phyloP scores from a whole-genome alignment of 2,113 vertebrate genomes.

The Mesoclemmys tuberculata region DNA sequence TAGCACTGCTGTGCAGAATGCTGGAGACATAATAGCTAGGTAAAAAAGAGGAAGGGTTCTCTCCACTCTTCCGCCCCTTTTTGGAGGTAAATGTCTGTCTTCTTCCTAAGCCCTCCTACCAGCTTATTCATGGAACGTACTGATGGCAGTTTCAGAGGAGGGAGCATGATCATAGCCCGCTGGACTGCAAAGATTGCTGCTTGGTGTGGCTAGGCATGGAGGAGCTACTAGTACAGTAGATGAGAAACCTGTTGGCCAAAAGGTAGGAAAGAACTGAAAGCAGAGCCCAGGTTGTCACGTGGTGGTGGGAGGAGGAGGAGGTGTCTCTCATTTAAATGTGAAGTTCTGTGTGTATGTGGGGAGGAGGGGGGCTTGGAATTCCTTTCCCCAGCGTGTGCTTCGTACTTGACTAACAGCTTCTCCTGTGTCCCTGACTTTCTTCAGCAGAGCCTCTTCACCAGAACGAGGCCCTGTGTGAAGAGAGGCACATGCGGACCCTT shows the following conservation, averaged over 20 bases:
- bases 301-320: neutral
- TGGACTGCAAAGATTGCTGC: neutral
- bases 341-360: neutral
- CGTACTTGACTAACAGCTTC: neutral
- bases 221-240: slow-evolving; percentile 61
- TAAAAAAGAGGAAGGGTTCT: slow-evolving; percentile 56
- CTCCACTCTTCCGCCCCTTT: neutral
- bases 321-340: slow-evolving; percentile 43
- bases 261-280: slow-evolving; percentile 76
- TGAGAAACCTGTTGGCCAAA: slow-evolving; percentile 73
- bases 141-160: slow-evolving; percentile 62
- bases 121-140: slow-evolving; percentile 70
- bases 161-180: slow-evolving; percentile 20
- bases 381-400: neutral
- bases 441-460: neutral
- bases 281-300: slow-evolving; percentile 70
- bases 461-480: neutral
- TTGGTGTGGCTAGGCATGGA: neutral
- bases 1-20: slow-evolving; percentile 26
- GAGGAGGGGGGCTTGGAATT: neutral
- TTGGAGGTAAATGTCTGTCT: slow-evolving; percentile 69
- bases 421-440: neutral
- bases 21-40: slow-evolving; percentile 52
- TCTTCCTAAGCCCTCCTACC: slow-evolving; percentile 67
- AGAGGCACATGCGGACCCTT: neutral